Percentiles rank a stretch among this genome's conserved stretches.
phyloP scores from a whole-genome alignment of 2,113 vertebrate species.

The Platichthys stellatus region DNA sequence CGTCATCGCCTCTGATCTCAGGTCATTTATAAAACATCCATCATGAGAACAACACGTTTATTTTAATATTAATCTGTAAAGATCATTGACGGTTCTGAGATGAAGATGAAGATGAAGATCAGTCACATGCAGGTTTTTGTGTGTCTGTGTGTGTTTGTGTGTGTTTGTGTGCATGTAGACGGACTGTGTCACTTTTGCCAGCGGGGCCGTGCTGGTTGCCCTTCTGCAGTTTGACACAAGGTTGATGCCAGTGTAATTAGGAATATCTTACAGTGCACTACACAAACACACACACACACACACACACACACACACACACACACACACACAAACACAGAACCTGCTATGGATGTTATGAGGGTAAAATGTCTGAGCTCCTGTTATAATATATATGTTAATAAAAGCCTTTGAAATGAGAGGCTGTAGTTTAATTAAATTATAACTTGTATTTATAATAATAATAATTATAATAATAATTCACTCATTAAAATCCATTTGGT shows the following conservation, averaged over 20 bases:
- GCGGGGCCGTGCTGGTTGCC: slow-evolving; percentile 27
- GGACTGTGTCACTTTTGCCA: slow-evolving; percentile 9
- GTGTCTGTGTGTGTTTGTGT: too few species aligned
- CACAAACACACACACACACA: slow-evolving; percentile 24
- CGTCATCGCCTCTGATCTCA: neutral
- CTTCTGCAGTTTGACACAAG: slow-evolving; percentile 40
- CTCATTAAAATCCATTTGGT: too few species aligned
- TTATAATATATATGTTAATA: slow-evolving; percentile 25
- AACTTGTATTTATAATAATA: too few species aligned
- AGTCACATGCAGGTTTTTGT: too few species aligned
- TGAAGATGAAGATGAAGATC: too few species aligned
- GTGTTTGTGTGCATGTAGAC: neutral
- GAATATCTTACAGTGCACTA: slow-evolving; percentile 19
- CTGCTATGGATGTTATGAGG: slow-evolving; percentile 2
- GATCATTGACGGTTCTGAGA: too few species aligned
- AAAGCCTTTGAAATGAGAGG: slow-evolving; percentile 7
- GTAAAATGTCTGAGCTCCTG: slow-evolving; percentile 30
- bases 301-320: slow-evolving; percentile 12
- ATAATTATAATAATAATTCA: neutral
- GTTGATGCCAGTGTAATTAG: slow-evolving; percentile 36
- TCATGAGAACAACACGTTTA: too few species aligned
- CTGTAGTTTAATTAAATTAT: slow-evolving; percentile 36
- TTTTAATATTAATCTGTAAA: neutral
- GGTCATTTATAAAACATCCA: neutral
- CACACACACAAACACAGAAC: slow-evolving; percentile 9